phyloP scores from a whole-genome alignment of 2,113 vertebrate genomes.

The Phocoena sinus region DNA sequence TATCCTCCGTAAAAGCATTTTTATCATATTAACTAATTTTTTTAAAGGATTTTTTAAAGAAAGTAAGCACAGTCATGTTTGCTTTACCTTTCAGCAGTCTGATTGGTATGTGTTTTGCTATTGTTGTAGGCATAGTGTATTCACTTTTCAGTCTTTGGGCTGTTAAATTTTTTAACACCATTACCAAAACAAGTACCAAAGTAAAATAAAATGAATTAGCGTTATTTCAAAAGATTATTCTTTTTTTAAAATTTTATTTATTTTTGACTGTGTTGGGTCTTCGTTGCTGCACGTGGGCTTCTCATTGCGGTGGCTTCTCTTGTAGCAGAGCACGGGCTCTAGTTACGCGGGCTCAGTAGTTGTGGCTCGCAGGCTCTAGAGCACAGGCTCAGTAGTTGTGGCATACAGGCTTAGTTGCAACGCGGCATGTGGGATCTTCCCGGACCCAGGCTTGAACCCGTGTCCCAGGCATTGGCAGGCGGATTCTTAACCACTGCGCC shows the following conservation, averaged over 20 bases:
- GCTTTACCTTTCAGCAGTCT: neutral
- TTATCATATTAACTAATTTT: slow-evolving; percentile 26
- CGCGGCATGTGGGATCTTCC: neutral
- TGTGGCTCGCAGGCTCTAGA: neutral
- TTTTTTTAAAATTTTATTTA: neutral
- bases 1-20: slow-evolving; percentile 38
- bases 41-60: slow-evolving; percentile 35
- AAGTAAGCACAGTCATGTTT: neutral
- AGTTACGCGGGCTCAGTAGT: neutral
- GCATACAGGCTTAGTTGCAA: neutral
- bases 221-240: neutral
- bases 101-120: neutral
- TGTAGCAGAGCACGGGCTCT: neutral
- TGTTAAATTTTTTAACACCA: neutral
- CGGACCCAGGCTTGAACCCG: neutral
- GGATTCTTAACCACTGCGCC: neutral
- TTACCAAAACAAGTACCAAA: slow-evolving; percentile 29
- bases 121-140: neutral
- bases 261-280: neutral
- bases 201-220: slow-evolving; percentile 8
- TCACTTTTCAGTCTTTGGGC: slow-evolving; percentile 57
- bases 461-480: neutral
- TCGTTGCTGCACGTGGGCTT: neutral
- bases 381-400: neutral
- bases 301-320: neutral